Base-by-base conservation (phyloP, 2,113 vertebrate species). In the Plecotus auritus region DNA sequence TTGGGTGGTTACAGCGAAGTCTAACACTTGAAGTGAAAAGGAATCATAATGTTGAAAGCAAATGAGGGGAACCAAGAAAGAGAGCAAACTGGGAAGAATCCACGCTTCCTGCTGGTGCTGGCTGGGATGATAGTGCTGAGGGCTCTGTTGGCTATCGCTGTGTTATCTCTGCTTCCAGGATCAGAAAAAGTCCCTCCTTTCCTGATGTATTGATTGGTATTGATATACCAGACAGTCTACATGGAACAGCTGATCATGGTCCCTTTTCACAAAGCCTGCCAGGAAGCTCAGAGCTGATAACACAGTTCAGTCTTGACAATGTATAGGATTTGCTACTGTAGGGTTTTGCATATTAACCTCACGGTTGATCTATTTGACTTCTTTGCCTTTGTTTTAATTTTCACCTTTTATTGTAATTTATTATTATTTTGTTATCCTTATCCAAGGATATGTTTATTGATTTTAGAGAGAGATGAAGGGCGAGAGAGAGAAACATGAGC, bases 231-330 rank as follows among this genome's bases (percentile, higher is more conserved):
- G 47, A 30, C 32, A n/a, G 47, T 84, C 2, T 49, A 30, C 35
- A 4, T 40, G 32, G 9, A 54, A 23, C 45, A 77, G 0, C 28
- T 3, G 67, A 40, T 5, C 0, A 0, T 45, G 18, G 45, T 56
- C 18, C 69, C 32, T 90, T 91, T 93, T 89, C 28, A 54, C 54
- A 83, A 66, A 78, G 74, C 61, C 81, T 95, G 13, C 80, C 42
- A 23, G 88, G 93, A 87, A 56, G 88, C 95, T 86, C 90, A 40
- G 22, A 64, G 61, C 20, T 11, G n/a, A 77, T 54, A 35, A 47
- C 22, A 16, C 4, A 35, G 32, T 37, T 35, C 2, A 2, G 0
- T 35, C 18, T 54, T 6, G 16, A 28, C 1, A n/a, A 16, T 7
- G 22, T 4, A 4, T 23, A 11, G 23, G 67, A 66, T 73, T 37